Base-by-base conservation (phyloP, 2,113 vertebrate species). In the Cichladusa arquata region DNA sequence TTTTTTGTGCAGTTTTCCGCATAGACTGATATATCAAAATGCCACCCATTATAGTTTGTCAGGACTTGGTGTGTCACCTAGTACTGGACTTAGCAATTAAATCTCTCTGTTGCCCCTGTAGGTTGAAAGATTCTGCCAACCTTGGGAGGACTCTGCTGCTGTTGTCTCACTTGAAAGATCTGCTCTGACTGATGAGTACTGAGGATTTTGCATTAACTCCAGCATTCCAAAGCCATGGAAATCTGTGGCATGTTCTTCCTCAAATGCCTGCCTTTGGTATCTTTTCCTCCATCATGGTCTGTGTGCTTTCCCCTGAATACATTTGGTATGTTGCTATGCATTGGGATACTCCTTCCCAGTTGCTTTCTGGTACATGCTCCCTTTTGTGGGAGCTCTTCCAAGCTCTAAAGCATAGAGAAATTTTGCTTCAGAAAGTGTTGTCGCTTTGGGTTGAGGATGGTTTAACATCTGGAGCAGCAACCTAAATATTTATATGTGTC, bases 81-180 rank as follows among this genome's bases (percentile, higher is more conserved):
- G 95, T 97, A 96, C 95, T 90, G 95, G 92, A 44, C 60, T 95
- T 95, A 57, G 80, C 84, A 92, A 86, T 88, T 92, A 88, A 64
- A 84, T 86, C 20, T 92, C 73, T 92, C 60, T 81, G 33, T 80
- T 5, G 9, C 50, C 95, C 38, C 61, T 94, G 65, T 72, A 67
- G 0, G 0, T 48, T 81, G 62, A 88, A 83, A 94, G 81, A 83
- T 88, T 54, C 44, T 73, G 11, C 54, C 14, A 10, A 0, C 26
- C 26, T 85, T 0, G 0, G 33, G 61, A 84, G 31, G 73, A 71
- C 74, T 86, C 33, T 86, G 26, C 31, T 81, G 23, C 67, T 82
- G 54, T 50, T 65, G 24, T 29, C 31, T 82, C 13, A 29, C 51
- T 70, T 6, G 3, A 56, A 84, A 70, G 36, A 73, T 47, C 42